A percentile compares a stretch with the other conserved stretches of the same genome.
phyloP scores from a whole-genome alignment of 2,888 invertebrate genomes.

The Pristionchus japonicus region DNA sequence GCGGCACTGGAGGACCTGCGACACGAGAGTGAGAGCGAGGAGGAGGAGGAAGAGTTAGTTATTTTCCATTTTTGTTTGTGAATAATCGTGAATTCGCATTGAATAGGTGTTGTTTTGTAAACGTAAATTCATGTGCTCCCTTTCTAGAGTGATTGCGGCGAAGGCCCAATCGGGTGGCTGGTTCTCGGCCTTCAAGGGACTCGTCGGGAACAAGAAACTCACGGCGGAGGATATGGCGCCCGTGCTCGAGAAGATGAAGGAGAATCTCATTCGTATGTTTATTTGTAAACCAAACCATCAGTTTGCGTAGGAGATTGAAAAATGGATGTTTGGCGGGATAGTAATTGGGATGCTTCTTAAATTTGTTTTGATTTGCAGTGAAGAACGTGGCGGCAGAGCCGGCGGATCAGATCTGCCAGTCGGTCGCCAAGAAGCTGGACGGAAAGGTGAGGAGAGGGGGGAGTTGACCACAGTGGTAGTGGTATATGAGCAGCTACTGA shows the following conservation, averaged over 20 bases:
- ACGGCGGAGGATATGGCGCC: conserved; percentile 87
- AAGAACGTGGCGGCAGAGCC: conserved; percentile 99
- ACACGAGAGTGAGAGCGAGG: conserved; percentile 40
- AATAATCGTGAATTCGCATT: too few relatives aligned
- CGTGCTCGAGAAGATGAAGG: conserved; percentile 91
- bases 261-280: conserved; percentile 86
- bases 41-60: conserved; percentile 45
- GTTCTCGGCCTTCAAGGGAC: conserved; percentile 87
- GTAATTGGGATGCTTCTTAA: background rate
- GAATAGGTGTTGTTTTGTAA: too few relatives aligned
- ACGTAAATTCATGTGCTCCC: too few relatives aligned
- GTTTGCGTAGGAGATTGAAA: too few relatives aligned
- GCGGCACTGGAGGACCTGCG: conserved; percentile 46
- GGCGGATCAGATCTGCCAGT: conserved; percentile 84
- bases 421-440: conserved; percentile 70
- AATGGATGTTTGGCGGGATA: background rate
- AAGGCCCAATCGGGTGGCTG: conserved; percentile 76
- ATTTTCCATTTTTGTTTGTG: too few relatives aligned
- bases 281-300: background rate
- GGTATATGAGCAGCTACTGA: too few relatives aligned
- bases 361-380: conserved; percentile 75
- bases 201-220: conserved; percentile 84
- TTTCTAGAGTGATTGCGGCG: conserved; percentile 54
- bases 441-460: conserved; percentile 61
- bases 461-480: too few relatives aligned